These are phyloP conservation scores for Psylliodes chrysocephalus DNA, from an alignment of 2,888 invertebrate genomes.

Conservation along the genomic window DNA sequence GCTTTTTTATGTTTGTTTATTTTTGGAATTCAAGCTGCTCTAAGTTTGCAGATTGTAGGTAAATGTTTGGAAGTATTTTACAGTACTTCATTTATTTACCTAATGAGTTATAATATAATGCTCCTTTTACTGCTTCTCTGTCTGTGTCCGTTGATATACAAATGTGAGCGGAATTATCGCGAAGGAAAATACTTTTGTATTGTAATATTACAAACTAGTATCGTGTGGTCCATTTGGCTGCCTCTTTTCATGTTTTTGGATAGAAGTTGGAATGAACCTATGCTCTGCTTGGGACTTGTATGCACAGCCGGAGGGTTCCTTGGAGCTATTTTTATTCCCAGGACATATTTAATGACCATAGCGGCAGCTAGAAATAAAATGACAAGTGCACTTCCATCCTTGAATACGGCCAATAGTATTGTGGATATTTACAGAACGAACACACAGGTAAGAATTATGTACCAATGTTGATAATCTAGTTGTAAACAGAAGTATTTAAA, in stretches of 20 bases:
- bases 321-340: slow-evolving; percentile 73
- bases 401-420: slow-evolving; percentile 62
- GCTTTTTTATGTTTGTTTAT: slow-evolving; percentile 73
- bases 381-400: slow-evolving; percentile 67
- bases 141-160: slow-evolving; percentile 71
- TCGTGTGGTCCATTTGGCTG: slow-evolving; percentile 73
- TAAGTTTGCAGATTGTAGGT: slow-evolving; percentile 65
- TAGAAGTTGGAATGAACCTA: slow-evolving; percentile 68
- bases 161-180: slow-evolving; percentile 74
- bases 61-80: slow-evolving; percentile 65
- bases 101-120: slow-evolving; percentile 72
- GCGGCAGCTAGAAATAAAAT: slow-evolving; percentile 71
- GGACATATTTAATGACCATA: slow-evolving; percentile 75
- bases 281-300: slow-evolving; percentile 71
- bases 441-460: slow-evolving; percentile 57
- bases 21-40: slow-evolving; percentile 70
- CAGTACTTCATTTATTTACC: slow-evolving; percentile 65
- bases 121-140: slow-evolving; percentile 69
- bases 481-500: too few relatives aligned
- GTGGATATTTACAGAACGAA: slow-evolving; percentile 63
- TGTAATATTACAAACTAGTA: slow-evolving; percentile 67
- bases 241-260: slow-evolving; percentile 67
- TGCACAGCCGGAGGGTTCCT: slow-evolving; percentile 73
- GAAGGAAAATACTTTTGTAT: slow-evolving; percentile 72
- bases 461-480: too few relatives aligned